Evolutionary conservation across 2,113 vertebrate genomes (phyloP), one percentile per base, ranked within the genome.

Genomic region (Nycticryphes semicollaris): DNA sequence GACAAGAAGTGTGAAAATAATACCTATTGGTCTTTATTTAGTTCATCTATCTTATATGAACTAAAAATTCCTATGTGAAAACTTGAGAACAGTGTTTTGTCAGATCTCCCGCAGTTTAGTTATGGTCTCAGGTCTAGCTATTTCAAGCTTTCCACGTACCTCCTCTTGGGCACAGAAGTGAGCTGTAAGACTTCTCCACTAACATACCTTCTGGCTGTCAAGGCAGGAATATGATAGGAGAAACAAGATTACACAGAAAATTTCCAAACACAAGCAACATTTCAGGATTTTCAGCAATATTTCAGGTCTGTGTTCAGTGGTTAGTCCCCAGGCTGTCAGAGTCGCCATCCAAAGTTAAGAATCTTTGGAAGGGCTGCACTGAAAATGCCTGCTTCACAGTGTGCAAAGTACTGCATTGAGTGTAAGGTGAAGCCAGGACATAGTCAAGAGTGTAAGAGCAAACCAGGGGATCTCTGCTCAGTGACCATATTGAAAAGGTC

Each of bases 171-270:
- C 98, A 98, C 70, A 97, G 84, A 90, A 97, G 14, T 31, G 89
- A 96, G 69, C 72, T 90, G 76, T 96, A 81, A 41, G 97, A 50
- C 77, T 98, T 97, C 92, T 98, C 98, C 95, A 97, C 93, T 28
- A 94, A 93, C 69, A 98, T 87, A 33, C 98, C 98, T 88, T 96
- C 95, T 5, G 97, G 97, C 98, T 98, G 90, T 33, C 72, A 35
- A 12, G 37, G 51, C 63, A 95, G 35, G 68, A 91, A 35, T 68
- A 48, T 28, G 53, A 92, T 5, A 75, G 9, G 8, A 94, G 25
- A 91, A 89, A 94, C 35, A 93, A 53, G 21, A 72, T 91, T 27
- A 87, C 25, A 82, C 9, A 64, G 33, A 68, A 53, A 64, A 60
- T 68, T 87, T 31, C 21, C 33, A 28, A 75, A 72, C 17, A 54